Conservation (phyloP, 2,113 vertebrate genomes). For the Microcebus jonahi region DNA sequence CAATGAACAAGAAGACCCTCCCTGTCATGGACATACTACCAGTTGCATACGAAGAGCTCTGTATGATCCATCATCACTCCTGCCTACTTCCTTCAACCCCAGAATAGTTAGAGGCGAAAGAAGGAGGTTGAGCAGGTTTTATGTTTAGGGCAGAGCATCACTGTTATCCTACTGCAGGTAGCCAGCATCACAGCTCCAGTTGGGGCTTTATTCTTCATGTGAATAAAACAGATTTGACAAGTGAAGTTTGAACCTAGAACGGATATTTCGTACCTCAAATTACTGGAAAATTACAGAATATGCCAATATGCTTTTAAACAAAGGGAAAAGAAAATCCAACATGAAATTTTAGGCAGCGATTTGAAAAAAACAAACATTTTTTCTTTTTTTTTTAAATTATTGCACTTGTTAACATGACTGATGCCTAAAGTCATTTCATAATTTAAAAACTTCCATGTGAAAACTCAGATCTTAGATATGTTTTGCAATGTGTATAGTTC, state of each 20-base stretch:
- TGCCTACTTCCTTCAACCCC: neutral
- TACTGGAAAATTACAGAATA: neutral
- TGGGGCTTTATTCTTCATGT: too few relatives aligned
- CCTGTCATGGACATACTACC: too few relatives aligned
- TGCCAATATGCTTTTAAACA: neutral
- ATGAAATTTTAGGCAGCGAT: neutral
- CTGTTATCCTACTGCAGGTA: too few relatives aligned
- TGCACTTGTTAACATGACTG: neutral
- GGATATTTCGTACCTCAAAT: neutral
- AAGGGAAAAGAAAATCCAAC: neutral
- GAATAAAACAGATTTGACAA: neutral
- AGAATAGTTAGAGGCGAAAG: neutral
- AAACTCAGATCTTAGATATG: neutral
- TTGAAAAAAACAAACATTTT: neutral
- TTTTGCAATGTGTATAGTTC: neutral
- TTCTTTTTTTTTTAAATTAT: neutral
- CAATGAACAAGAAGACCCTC: neutral
- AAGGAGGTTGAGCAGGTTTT: accelerated
- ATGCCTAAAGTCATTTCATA: neutral
- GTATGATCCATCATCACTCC: neutral
- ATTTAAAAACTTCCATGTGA: neutral
- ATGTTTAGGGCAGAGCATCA: neutral
- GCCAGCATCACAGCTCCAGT: too few relatives aligned
- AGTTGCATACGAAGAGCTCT: neutral
- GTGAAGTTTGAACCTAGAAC: neutral